A percentile compares a stretch with the other conserved stretches of the same genome.
Conservation (phyloP, 2,113 vertebrate genomes). For the Xenopus borealis region DNA sequence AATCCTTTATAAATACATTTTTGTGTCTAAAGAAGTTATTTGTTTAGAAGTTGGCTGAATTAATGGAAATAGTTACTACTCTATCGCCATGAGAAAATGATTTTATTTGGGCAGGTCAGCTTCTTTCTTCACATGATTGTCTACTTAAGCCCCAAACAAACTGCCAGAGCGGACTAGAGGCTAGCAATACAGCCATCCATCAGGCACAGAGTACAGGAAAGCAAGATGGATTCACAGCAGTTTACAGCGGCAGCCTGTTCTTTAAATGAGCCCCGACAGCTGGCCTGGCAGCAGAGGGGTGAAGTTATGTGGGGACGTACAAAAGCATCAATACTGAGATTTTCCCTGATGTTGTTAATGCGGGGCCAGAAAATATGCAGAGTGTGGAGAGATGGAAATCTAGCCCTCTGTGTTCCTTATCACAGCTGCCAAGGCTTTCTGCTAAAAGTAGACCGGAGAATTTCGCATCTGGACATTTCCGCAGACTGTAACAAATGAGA, state of each 20-base stretch:
- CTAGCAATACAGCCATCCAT: not conserved
- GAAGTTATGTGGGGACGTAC: not conserved
- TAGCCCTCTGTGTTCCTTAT: not conserved
- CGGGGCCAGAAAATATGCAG: constrained; percentile 9
- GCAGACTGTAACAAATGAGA: constrained; percentile 7
- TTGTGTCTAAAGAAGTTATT: too few species aligned
- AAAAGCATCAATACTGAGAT: not conserved
- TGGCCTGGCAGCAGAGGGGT: not conserved
- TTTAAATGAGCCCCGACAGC: constrained; percentile 6
- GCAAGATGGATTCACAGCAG: too few species aligned
- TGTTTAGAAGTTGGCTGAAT: too few species aligned
- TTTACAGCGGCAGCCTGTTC: too few species aligned
- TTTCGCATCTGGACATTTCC: constrained; percentile 21
- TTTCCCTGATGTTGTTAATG: not conserved
- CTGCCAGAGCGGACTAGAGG: not conserved
- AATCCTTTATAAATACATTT: too few species aligned
- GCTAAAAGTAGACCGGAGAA: constrained; percentile 2
- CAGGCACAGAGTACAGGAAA: not conserved
- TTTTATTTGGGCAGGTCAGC: too few species aligned
- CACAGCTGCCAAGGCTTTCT: constrained; percentile 2
- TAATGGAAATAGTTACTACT: too few species aligned
- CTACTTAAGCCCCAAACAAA: not conserved
- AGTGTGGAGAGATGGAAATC: constrained; percentile 6
- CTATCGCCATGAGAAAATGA: too few species aligned
- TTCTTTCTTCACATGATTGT: too few species aligned